Conservation (phyloP, 2,113 vertebrate genomes). For the Aspidoscelis tigris region DNA sequence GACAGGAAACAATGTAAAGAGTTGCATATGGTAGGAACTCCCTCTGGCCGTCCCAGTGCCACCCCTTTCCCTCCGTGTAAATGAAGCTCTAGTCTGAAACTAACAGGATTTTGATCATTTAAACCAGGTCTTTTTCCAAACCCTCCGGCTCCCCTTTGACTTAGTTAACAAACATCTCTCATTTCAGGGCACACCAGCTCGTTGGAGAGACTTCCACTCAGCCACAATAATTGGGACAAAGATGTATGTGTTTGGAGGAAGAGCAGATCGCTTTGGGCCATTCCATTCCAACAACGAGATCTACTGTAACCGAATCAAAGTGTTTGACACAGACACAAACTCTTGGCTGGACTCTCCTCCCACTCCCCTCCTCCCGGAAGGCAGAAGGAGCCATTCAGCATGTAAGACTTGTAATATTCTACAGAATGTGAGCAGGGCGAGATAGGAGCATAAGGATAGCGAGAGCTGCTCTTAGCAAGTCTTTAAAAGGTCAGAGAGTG, state of each 20-base stretch:
- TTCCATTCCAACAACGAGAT: conserved; percentile 99
- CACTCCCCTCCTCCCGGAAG: conserved; percentile 86
- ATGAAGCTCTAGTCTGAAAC: neutral
- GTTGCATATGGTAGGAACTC: no score
- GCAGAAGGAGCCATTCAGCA: conserved; percentile 95
- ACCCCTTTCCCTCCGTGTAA: no score
- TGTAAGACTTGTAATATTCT: conserved; percentile 80
- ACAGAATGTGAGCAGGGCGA: neutral
- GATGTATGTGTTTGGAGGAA: conserved; percentile 97
- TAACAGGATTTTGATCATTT: neutral
- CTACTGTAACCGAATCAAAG: conserved; percentile 97
- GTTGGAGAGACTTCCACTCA: conserved; percentile 98
- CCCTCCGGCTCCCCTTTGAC: neutral
- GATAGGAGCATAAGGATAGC: neutral
- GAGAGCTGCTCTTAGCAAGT: neutral
- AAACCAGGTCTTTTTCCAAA: neutral
- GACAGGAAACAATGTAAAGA: no score
- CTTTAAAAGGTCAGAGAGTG: neutral
- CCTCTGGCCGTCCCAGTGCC: no score
- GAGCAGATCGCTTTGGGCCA: conserved; percentile 94
- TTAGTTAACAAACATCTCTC: neutral
- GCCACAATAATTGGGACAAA: conserved; percentile 94
- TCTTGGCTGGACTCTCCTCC: conserved; percentile 89
- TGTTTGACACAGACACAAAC: conserved; percentile 93
- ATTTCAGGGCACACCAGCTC: conserved; percentile 88